Evolutionary conservation across 1,140 invertebrate species (phyloP), one percentile per base, ranked within the genome.

Genomic region (Calliphora vicina): DNA sequence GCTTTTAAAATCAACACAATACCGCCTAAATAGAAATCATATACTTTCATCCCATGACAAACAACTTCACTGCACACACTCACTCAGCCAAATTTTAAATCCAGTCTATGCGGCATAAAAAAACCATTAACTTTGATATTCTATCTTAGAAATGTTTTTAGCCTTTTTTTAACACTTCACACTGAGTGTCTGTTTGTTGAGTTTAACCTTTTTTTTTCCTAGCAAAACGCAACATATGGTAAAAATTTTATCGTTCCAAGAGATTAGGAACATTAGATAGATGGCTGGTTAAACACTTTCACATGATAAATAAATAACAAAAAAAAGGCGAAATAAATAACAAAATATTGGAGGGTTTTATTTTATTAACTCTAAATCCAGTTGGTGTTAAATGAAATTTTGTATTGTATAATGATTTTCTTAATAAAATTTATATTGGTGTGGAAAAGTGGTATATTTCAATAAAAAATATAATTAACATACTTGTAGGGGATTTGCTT

Each of bases 51-150:
- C 17, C 15, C 1, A 1, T 5, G 6, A 15, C 50, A 57, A 57
- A 57, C 35, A 35, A 35, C 35, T 57, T 57, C 15, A 15, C 0
- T 0, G 13, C 15, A 17, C 15, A 57, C 4, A 57, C 13, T 15
- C 15, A 57, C 50, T 17, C 50, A n/a, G 1, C n/a, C 2, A n/a
- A 57, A 57, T 57, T 57, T 35, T 35, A 8, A 35, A 35, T 35
- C 10, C 10, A 35, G 50, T 57, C 15, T 57, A 57, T 17, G n/a
- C 12, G 15, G 15, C n/a, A 5, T 57, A n/a, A 35, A 57, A 57
- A 57, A 57, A 57, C 50, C 50, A 57, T 57, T 57, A 57, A 57
- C 50, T 57, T 57, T 57, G 50, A 57, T 57, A 57, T n/a, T 57
- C 50, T 57, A 57, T 57, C 50, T 57, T 57, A 57, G 50, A 13